Conservation (phyloP, 1,140 invertebrate species). For the Heterodera schachtii region DNA sequence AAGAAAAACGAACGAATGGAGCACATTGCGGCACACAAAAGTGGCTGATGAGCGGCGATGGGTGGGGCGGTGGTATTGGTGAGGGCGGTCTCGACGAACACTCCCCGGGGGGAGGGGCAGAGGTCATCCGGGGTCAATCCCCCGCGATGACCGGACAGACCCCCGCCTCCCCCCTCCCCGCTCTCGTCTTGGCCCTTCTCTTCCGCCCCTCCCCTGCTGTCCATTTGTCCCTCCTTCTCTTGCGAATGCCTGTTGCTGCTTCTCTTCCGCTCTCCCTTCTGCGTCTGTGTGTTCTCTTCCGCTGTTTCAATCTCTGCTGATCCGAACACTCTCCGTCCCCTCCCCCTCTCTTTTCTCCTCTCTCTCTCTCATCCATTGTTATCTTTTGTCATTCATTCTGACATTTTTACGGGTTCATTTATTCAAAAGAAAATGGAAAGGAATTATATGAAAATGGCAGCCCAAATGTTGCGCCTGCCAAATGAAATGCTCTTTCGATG, state of each 20-base stretch:
- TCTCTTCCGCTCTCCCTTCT: not conserved
- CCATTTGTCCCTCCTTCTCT: not conserved
- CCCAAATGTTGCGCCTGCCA: conserved; percentile 8
- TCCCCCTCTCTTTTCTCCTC: not conserved
- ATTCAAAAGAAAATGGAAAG: not conserved
- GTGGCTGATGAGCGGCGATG: not conserved
- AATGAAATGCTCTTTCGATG: not conserved
- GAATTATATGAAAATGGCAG: not conserved
- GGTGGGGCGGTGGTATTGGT: not conserved
- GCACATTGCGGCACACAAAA: conserved; percentile 17
- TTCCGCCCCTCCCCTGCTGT: not conserved
- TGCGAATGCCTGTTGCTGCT: not conserved
- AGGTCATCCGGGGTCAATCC: conserved; percentile 20
- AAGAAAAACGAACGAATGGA: not conserved
- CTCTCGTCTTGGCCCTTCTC: not conserved
- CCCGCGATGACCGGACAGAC: not conserved
- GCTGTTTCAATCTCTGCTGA: not conserved
- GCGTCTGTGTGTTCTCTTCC: not conserved
- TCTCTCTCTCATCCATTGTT: too few species aligned
- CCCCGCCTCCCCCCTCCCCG: not conserved
- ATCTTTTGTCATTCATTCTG: not conserved
- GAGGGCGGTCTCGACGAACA: not conserved
- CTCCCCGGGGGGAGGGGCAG: not conserved
- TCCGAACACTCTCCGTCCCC: not conserved
- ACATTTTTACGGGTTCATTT: not conserved